Conservation (phyloP, 2,888 invertebrate species). For the Morinoia aosen region DNA sequence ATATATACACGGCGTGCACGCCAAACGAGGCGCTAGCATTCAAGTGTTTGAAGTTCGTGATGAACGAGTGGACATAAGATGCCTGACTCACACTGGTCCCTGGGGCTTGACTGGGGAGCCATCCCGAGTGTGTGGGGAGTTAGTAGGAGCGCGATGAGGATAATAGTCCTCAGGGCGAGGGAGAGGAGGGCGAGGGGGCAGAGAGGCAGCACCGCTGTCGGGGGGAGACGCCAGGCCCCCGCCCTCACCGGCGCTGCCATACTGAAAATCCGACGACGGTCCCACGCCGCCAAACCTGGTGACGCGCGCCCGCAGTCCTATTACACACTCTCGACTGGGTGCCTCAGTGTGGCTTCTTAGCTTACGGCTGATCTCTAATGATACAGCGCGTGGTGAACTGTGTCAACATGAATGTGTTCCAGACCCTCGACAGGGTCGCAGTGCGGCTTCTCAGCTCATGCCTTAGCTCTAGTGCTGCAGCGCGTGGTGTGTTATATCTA, state of each 20-base stretch:
- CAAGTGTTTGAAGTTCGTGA: background rate
- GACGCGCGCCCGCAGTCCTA: background rate
- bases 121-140: constrained; percentile 53
- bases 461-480: too few relatives aligned
- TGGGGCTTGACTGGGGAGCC: constrained; percentile 57
- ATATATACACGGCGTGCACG: background rate
- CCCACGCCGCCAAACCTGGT: constrained; percentile 35
- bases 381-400: background rate
- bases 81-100: constrained; percentile 6
- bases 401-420: background rate
- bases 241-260: constrained; percentile 56
- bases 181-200: constrained; percentile 87
- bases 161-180: constrained; percentile 83
- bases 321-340: too few relatives aligned
- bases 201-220: constrained; percentile 61
- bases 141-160: constrained; percentile 60
- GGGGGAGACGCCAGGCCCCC: constrained; percentile 64
- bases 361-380: background rate
- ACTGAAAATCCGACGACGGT: constrained; percentile 53
- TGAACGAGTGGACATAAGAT: background rate
- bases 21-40: background rate
- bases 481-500: too few relatives aligned
- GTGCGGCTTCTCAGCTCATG: too few relatives aligned
- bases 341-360: too few relatives aligned
- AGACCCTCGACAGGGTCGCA: too few relatives aligned